Percentiles rank a stretch among this genome's conserved stretches.
phyloP scores from a whole-genome alignment of 2,888 invertebrate species.

The Bellardia bayeri region DNA sequence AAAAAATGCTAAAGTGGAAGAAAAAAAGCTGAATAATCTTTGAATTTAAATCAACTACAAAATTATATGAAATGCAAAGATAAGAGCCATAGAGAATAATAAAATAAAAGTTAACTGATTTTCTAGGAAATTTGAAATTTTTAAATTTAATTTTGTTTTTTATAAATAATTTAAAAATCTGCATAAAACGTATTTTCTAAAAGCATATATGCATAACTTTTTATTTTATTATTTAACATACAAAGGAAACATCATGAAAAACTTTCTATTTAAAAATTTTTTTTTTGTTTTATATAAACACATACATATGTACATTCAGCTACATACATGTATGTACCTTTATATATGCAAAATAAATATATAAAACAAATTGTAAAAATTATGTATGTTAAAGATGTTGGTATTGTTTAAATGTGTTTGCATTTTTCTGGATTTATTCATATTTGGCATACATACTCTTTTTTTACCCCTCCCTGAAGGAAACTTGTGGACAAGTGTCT shows the following conservation, averaged over 20 bases:
- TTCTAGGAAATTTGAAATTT: conserved; percentile 9
- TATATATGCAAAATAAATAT: not conserved
- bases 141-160: not conserved
- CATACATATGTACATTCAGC: not conserved
- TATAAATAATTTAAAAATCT: conserved; percentile 25
- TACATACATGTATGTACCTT: not conserved
- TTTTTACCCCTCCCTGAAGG: too few relatives aligned
- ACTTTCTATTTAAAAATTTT: conserved; percentile 15
- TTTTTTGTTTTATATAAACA: not conserved
- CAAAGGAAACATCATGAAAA: conserved; percentile 14
- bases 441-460: conserved; percentile 10
- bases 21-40: not conserved
- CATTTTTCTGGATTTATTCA: conserved; percentile 58
- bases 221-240: not conserved
- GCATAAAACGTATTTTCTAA: conserved; percentile 11
- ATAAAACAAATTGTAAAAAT: not conserved
- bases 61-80: not conserved
- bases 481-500: too few relatives aligned
- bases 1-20: not conserved
- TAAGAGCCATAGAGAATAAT: conserved; percentile 6
- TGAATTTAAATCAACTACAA: conserved; percentile 7
- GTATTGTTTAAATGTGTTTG: conserved; percentile 50
- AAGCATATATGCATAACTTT: conserved; percentile 13
- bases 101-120: conserved; percentile 20
- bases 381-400: conserved; percentile 56